phyloP scores from a whole-genome alignment of 2,797 vertebrate genomes.

The Molossus alvarezi region DNA sequence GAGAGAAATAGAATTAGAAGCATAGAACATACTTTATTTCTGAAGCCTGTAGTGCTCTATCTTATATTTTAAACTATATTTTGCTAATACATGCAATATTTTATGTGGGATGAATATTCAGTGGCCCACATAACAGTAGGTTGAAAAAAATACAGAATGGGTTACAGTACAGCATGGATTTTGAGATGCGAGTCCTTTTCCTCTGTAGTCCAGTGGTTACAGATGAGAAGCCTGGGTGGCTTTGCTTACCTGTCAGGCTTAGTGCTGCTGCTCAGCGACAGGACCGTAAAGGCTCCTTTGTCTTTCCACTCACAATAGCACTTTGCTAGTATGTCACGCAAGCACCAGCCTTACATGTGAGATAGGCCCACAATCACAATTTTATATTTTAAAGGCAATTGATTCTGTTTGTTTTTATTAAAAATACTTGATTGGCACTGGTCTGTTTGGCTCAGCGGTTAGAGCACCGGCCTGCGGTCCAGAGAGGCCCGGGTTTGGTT shows the following conservation, averaged over 20 bases:
- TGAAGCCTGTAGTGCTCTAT: neutral
- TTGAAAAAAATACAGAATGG: neutral
- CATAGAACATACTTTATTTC: conserved; percentile 30
- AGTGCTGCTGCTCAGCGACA: neutral
- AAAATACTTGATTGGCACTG: neutral
- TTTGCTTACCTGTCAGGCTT: neutral
- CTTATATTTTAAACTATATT: conserved; percentile 32
- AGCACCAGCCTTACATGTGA: neutral
- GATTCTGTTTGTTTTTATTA: neutral
- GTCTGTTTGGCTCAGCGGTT: too few relatives aligned
- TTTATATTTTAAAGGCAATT: neutral
- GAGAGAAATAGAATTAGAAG: conserved; percentile 68
- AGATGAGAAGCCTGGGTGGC: neutral
- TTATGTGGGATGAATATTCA: conserved; percentile 49
- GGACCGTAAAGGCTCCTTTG: neutral
- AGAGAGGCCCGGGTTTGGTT: too few relatives aligned
- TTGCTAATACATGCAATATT: conserved; percentile 36
- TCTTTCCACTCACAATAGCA: neutral
- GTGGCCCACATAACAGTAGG: neutral
- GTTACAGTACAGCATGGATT: neutral
- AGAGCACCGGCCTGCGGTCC: too few relatives aligned
- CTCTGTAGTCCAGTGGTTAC: neutral
- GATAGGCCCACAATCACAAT: neutral
- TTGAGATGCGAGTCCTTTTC: too few relatives aligned
- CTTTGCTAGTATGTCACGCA: neutral